Evolutionary conservation across 2,888 invertebrate species (phyloP).

Genomic region (Drosophila borborema): DNA sequence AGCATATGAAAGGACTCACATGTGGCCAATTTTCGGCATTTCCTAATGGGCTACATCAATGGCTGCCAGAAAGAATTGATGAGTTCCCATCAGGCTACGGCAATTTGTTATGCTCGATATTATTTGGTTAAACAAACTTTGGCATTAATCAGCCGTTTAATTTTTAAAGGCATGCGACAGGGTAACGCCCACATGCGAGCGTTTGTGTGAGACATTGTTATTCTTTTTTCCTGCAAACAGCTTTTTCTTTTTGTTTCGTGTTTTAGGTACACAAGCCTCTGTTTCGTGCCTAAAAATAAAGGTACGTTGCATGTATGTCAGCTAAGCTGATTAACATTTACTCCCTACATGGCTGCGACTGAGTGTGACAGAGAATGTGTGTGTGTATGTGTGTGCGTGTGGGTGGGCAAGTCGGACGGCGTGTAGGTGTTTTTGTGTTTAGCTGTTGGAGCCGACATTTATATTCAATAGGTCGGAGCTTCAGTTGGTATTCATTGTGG

Average conservation of each 20-base stretch:
- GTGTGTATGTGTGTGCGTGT: constrained; percentile 13
- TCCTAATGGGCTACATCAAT: neutral
- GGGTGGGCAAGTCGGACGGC: constrained; percentile 11
- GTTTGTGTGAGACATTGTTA: constrained; percentile 14
- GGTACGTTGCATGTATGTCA: constrained; percentile 34
- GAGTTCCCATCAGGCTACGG: constrained; percentile 41
- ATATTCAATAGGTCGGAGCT: constrained; percentile 27
- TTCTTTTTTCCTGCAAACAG: constrained; percentile 20
- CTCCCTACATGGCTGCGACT: constrained; percentile 20
- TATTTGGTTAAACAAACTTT: constrained; percentile 63
- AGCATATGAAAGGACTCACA: neutral
- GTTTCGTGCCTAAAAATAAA: constrained; percentile 59
- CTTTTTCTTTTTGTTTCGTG: constrained; percentile 19
- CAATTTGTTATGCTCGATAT: constrained; percentile 72
- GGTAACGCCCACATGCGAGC: constrained; percentile 22
- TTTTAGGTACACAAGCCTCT: constrained; percentile 44
- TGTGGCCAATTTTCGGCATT: neutral
- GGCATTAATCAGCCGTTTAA: constrained; percentile 77
- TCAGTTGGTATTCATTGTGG: constrained; percentile 27
- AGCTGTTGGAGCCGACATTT: constrained; percentile 32
- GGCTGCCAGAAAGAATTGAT: constrained; percentile 57
- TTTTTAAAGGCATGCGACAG: constrained; percentile 63
- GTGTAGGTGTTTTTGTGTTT: constrained; percentile 31
- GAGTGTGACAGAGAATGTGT: neutral
- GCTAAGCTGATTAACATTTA: constrained; percentile 75